A percentile compares a stretch with the other conserved stretches of the same genome.
Conservation (phyloP, 2,113 vertebrate species). For the Stictonetta naevosa region DNA sequence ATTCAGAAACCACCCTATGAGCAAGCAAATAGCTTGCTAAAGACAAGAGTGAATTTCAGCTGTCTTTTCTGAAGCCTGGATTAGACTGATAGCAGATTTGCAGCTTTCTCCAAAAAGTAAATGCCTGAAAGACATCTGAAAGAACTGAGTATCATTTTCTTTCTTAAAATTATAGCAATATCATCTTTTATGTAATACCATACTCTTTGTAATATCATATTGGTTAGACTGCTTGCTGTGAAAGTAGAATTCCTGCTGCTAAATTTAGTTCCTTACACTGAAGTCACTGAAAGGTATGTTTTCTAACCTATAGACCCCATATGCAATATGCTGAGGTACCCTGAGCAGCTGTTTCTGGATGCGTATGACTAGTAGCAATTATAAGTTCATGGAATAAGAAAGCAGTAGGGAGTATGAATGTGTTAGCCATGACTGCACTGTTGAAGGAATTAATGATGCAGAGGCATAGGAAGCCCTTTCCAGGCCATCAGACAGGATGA, state of each 20-base stretch:
- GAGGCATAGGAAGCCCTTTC: not conserved
- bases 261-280: not conserved
- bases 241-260: not conserved
- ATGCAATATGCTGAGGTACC: not conserved
- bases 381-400: not conserved
- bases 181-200: not conserved
- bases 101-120: not conserved
- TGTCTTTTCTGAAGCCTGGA: not conserved
- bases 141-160: not conserved
- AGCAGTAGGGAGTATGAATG: not conserved
- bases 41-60: fast-evolving
- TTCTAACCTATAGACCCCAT: not conserved
- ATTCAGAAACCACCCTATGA: not conserved
- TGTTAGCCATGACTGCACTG: not conserved
- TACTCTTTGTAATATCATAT: fast-evolving
- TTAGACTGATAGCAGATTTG: not conserved
- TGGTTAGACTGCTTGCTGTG: not conserved
- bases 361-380: not conserved
- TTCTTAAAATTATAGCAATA: not conserved
- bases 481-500: not conserved
- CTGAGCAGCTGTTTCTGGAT: not conserved
- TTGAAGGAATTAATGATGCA: not conserved
- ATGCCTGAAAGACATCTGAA: not conserved
- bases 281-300: not conserved
- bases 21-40: not conserved